Evolutionary conservation across 2,888 invertebrate species (phyloP).

Genomic region (Ceramica pisi): DNA sequence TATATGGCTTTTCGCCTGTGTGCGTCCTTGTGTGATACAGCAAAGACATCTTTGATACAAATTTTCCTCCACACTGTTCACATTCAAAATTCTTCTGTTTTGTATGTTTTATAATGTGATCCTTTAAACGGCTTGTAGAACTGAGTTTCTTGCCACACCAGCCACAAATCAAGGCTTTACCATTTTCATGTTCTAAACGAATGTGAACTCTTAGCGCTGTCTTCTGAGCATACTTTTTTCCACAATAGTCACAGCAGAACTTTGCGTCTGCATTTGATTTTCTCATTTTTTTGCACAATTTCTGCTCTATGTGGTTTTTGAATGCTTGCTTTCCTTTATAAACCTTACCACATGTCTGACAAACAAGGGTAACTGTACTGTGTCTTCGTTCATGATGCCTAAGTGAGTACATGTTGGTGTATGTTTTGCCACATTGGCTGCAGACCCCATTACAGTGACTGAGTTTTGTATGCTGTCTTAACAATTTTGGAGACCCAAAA

Average conservation of each 20-base stretch:
- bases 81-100: slow-evolving; percentile 73
- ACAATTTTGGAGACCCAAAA: slow-evolving; percentile 62
- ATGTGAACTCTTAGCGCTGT: slow-evolving; percentile 69
- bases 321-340: slow-evolving; percentile 69
- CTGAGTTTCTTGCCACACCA: slow-evolving; percentile 74
- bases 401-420: slow-evolving; percentile 63
- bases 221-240: slow-evolving; percentile 70
- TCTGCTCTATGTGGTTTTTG: slow-evolving; percentile 65
- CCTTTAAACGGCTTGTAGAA: slow-evolving; percentile 67
- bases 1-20: slow-evolving; percentile 74
- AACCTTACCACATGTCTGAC: slow-evolving; percentile 70
- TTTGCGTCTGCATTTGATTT: slow-evolving; percentile 56
- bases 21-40: slow-evolving; percentile 73
- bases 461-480: slow-evolving; percentile 65
- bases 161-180: slow-evolving; percentile 63
- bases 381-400: slow-evolving; percentile 69
- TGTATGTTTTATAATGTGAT: slow-evolving; percentile 74
- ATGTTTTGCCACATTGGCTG: slow-evolving; percentile 72
- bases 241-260: slow-evolving; percentile 70
- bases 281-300: slow-evolving; percentile 62
- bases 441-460: slow-evolving; percentile 67
- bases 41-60: slow-evolving; percentile 71
- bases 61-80: slow-evolving; percentile 68
- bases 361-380: slow-evolving; percentile 52
- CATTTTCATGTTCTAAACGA: slow-evolving; percentile 70